Percentiles rank a stretch among this genome's conserved stretches.
Conservation (phyloP, 2,888 invertebrate species). For the Trichogramma dendrolimi region DNA sequence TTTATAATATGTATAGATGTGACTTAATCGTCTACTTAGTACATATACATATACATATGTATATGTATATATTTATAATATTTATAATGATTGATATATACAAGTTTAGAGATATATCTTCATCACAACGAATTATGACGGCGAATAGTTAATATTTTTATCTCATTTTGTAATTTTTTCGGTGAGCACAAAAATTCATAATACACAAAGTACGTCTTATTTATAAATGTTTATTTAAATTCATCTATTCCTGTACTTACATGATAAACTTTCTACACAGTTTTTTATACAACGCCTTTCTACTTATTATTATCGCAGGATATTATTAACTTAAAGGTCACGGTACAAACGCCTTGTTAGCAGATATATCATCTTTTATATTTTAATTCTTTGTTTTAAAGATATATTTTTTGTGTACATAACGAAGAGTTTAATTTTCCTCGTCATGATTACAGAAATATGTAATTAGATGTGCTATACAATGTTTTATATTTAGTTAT, state of each 20-base stretch:
- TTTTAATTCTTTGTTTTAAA: constrained; percentile 23
- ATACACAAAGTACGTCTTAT: constrained; percentile 42
- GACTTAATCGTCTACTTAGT: constrained; percentile 27
- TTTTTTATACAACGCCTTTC: constrained; percentile 42
- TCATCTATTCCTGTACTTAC: constrained; percentile 12
- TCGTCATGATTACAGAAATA: constrained; percentile 24
- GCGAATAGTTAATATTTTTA: constrained; percentile 4
- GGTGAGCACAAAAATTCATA: constrained; percentile 27
- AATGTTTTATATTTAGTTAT: constrained; percentile 15
- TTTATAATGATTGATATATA: constrained; percentile 40
- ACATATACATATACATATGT: constrained; percentile 34
- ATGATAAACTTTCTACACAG: constrained; percentile 33
- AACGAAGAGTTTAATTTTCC: constrained; percentile 3
- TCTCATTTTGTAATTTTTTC: neutral
- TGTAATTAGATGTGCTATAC: constrained; percentile 19
- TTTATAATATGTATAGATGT: constrained; percentile 28
- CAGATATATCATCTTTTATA: neutral
- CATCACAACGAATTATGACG: neutral
- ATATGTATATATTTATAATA: constrained; percentile 43
- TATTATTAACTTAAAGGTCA: constrained; percentile 25
- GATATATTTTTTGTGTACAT: constrained; percentile 11
- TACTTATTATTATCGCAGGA: constrained; percentile 34
- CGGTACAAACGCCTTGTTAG: constrained; percentile 14
- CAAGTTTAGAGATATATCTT: constrained; percentile 23
- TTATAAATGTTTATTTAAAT: constrained; percentile 1